Evolutionary conservation across 2,888 invertebrate genomes (phyloP).

Genomic region (Acrobasis consociella): DNA sequence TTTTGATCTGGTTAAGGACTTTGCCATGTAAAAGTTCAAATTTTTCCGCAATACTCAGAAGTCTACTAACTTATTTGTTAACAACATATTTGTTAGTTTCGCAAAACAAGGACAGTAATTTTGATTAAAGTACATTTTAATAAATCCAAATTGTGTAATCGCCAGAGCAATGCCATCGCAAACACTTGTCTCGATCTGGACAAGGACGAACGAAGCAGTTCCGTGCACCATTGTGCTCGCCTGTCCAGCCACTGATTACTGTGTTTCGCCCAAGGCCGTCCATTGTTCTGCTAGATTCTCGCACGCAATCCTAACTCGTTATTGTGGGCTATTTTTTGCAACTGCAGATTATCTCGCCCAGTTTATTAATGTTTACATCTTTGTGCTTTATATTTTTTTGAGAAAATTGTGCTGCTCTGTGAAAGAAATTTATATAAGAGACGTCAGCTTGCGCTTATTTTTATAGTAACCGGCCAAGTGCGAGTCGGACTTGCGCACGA

Average conservation of each 20-base stretch:
- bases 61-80: too few species aligned
- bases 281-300: conserved; percentile 75
- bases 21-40: too few species aligned
- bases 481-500: too few species aligned
- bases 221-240: conserved; percentile 46
- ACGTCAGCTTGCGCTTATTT: too few species aligned
- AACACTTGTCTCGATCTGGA: conserved; percentile 1
- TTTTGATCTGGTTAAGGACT: too few species aligned
- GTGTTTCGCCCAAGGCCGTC: conserved; percentile 69
- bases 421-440: not conserved
- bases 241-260: conserved; percentile 60
- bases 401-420: not conserved
- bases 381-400: not conserved
- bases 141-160: not conserved
- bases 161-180: not conserved
- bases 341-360: conserved; percentile 36
- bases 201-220: conserved; percentile 15
- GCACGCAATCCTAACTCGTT: conserved; percentile 64
- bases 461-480: too few species aligned
- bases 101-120: too few species aligned
- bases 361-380: conserved; percentile 20
- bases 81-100: too few species aligned
- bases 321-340: conserved; percentile 45
- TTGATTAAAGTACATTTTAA: too few species aligned
- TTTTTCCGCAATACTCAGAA: too few species aligned